These are phyloP conservation scores for Cephus runcator DNA, from an alignment of 2,888 invertebrate genomes.

Conservation along the genomic window DNA sequence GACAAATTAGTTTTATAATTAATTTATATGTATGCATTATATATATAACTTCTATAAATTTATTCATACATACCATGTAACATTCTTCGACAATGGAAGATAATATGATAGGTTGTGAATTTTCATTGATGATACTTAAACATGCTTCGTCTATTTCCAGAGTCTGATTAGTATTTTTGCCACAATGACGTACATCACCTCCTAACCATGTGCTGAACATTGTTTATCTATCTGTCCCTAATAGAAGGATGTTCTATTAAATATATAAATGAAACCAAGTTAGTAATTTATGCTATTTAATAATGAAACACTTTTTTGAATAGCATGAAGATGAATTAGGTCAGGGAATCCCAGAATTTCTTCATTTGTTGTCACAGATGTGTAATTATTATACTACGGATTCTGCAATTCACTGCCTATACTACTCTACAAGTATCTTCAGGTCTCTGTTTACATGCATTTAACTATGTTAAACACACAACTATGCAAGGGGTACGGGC, in stretches of 20 bases:
- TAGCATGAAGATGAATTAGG: neutral
- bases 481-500: too few relatives aligned
- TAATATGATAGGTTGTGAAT: conserved; percentile 33
- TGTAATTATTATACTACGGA: neutral
- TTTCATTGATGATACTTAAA: conserved; percentile 48
- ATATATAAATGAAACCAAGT: neutral
- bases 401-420: too few relatives aligned
- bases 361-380: neutral
- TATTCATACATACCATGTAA: conserved; percentile 36
- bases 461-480: too few relatives aligned
- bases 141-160: conserved; percentile 60
- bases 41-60: conserved; percentile 4
- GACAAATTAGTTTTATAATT: neutral
- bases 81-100: conserved; percentile 49
- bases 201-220: neutral
- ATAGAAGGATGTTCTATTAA: neutral
- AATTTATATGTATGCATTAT: conserved; percentile 8
- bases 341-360: neutral
- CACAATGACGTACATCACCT: neutral
- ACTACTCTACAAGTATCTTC: too few relatives aligned
- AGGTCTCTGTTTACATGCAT: too few relatives aligned
- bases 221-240: neutral
- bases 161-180: conserved; percentile 29
- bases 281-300: neutral
- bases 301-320: neutral